Base-by-base conservation (phyloP, 2,113 vertebrate genomes). In the Callospermophilus lateralis region DNA sequence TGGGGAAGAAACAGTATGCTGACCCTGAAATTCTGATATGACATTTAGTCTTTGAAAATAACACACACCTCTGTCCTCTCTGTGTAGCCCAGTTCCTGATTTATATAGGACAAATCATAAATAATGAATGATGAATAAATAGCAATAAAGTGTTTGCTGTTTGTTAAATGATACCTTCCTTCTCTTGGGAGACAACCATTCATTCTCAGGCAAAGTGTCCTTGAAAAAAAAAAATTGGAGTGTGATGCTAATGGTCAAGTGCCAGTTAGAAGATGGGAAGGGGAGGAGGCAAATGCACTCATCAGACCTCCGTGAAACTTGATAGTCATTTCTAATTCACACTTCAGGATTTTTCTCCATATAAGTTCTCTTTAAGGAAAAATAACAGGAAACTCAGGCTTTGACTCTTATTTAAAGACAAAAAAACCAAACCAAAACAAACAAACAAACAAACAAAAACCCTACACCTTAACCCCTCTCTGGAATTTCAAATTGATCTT, bases 101-200 rank as follows among this genome's bases (percentile, higher is more conserved):
- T 37, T 90, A 94, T 79, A 96, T 61, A 95, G 84, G 58, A 32
- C 37, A 94, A 85, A 85, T 97, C 81, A 97, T 94, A 94, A 96
- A 97, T 81, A 96, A 96, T 90, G 48, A 97, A 90, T 94, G 45
- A 79, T 81, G 72, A 85, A 91, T 90, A 76, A 90, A 90, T 79
- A 86, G 70, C 26, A 93, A 79, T 70, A 74, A 32, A 93, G 24
- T 84, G n/a, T 85, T 91, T 85, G 51, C 63, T 95, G 63, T 83
- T 90, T 63, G 15, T 78, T 90, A 97, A 97, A 93, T 90, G 85
- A 92, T 85, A 67, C 6, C n/a, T 83, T 90, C 39, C 17, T 90
- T 97, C 81, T 97, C 77, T 93, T 79, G 74, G 76, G 81, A 95
- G 30, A 79, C 26, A 70, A 84, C 63, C 34, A 81, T 68, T 84